Evolutionary conservation across 2,888 invertebrate species (phyloP), one percentile per base, ranked within the genome.

Genomic region (Drosophila prolongata): DNA sequence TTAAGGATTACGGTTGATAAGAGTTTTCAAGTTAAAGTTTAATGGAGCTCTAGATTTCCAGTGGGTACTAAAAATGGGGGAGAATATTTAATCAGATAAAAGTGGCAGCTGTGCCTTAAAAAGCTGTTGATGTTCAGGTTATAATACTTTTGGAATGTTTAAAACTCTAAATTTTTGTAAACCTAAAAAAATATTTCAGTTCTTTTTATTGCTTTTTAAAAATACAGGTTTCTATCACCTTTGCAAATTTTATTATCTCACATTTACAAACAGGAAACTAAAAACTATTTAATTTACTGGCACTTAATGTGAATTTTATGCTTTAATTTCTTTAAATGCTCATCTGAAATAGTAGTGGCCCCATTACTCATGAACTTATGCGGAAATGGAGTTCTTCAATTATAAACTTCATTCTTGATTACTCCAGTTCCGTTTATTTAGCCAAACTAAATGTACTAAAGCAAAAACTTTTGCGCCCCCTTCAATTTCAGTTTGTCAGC

Each of bases 401-500:
- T 40, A 61, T 13, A 61, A 61, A 61, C 46, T 47, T 34, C 14
- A 14, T 34, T 60, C 60, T 40, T 24, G 19, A 13, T 40, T 61
- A 44, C 10, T 46, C 1, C 30, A 34, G 30, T n/a, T 62, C 34
- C 46, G 30, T 44, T 34, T 24, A 47, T 61, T 47, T 24, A 24
- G 13, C 46, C 40, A 19, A 11, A 11, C 16, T 37, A 44, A 60
- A 44, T 37, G 35, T 2, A 6, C 37, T 13, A 3, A n/a, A 24
- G 59, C 2, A 1, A 49, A 49, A 62, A 61, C 62, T 62, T 62
- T 37, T 11, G 9, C 46, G 38, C 44, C 65, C 52, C 13, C 44
- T 65, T 65, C 34, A 64, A 65, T 65, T 65, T 52, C n/a, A 46
- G 42, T 47, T 65, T 65, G 53, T 54, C 66, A 54, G 49, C 19